Conservation (phyloP, 2,113 vertebrate species). For the Charadrius vociferus region DNA sequence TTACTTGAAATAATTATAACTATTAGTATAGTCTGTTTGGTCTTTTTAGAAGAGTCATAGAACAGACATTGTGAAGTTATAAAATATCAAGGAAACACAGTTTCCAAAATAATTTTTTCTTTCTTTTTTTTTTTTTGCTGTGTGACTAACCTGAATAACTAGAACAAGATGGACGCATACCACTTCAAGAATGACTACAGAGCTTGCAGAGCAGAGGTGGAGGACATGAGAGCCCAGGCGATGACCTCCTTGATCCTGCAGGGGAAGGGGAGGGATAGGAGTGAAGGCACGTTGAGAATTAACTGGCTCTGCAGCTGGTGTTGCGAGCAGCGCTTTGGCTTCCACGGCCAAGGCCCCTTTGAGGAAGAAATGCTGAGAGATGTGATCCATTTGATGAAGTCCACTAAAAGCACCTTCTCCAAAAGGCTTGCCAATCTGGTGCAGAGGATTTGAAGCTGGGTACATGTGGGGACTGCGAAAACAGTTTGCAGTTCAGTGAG, state of each 20-base stretch:
- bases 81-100: not conserved
- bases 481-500: not conserved
- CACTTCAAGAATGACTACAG: not conserved
- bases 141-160: not conserved
- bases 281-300: not conserved
- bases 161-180: not conserved
- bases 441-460: not conserved
- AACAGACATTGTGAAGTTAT: not conserved
- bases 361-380: not conserved
- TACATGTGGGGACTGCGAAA: not conserved
- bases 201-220: not conserved
- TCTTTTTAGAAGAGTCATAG: not conserved
- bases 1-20: not conserved
- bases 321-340: not conserved
- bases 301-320: not conserved
- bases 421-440: not conserved
- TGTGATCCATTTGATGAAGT: fast-evolving
- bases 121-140: not conserved
- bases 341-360: not conserved
- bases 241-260: not conserved
- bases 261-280: not conserved
- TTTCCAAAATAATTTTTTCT: not conserved
- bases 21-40: not conserved
- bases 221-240: not conserved
- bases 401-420: not conserved